Evolutionary conservation across 2,888 invertebrate genomes (phyloP), one percentile per base, ranked within the genome.

Genomic region (Pharmacophagus antenor): DNA sequence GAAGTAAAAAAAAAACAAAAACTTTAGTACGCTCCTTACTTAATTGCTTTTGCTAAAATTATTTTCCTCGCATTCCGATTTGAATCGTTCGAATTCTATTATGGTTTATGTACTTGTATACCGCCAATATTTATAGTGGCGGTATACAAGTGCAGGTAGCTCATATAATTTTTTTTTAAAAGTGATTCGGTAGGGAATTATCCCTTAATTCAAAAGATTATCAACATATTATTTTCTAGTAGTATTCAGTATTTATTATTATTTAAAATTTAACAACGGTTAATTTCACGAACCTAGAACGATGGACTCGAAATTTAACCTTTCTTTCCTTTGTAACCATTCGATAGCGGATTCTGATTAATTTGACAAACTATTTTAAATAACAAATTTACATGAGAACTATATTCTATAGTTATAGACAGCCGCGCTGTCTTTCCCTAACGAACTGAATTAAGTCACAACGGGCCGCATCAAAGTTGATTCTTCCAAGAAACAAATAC

Each of bases 401-500:
- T 3, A 37, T n/a, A 8, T 4, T n/a, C 6, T 4, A 37, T n/a
- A 37, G n/a, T n/a, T n/a, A 37, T n/a, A 37, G 6, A n/a, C 15
- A 2, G 10, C 20, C 1, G 2, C 18, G 18, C 18, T 18, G 42
- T 44, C 1, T 18, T n/a, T 10, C 7, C n/a, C 42, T 44, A 44
- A 44, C 12, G 52, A 58, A 58, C 47, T 41, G 41, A 60, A 51
- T 60, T 55, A 55, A 20, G 42, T 27, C 31, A 46, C 22, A 51
- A 17, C 50, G 23, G 31, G 23, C 61, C 21, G 52, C 61, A 50
- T 58, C 37, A 46, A 65, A 69, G 63, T 66, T 57, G 62, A 66
- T 65, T 65, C 59, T 52, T 37, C 50, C 42, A 63, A 65, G 62
- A 59, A 66, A 70, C 65, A 66, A 68, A 68, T 63, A 62, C 61